A percentile compares a stretch with the other conserved stretches of the same genome.
Conservation (phyloP, 2,797 vertebrate species). For the Amblyraja radiata region DNA sequence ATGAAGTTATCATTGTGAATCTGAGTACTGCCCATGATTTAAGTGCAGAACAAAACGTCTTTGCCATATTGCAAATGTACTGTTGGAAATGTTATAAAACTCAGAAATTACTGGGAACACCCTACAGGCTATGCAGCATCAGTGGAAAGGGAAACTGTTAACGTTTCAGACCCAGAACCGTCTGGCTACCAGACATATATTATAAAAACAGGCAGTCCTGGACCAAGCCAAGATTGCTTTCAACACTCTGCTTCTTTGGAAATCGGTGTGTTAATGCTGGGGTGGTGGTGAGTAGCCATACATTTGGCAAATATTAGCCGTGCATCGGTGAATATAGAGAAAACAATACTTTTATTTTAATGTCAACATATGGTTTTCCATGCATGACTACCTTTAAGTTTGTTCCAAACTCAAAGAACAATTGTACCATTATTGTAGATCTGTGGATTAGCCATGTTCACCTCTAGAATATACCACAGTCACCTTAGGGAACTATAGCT, state of each 20-base stretch:
- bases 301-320: neutral
- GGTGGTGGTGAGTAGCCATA: too few species aligned
- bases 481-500: conserved; percentile 14
- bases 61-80: too few species aligned
- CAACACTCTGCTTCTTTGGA: neutral
- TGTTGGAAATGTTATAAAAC: too few species aligned
- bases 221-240: neutral
- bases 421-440: neutral
- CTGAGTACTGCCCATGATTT: neutral
- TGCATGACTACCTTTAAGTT: neutral
- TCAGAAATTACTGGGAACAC: too few species aligned
- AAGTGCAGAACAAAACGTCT: neutral
- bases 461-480: neutral
- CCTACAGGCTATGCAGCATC: too few species aligned
- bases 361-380: neutral
- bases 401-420: neutral
- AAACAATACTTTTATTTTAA: neutral
- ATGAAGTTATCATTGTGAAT: too few species aligned
- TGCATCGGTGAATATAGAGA: neutral
- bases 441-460: neutral
- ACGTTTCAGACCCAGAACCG: too few species aligned
- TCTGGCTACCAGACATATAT: neutral
- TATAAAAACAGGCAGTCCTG: neutral
- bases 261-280: too few species aligned
- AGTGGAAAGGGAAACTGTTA: too few species aligned